Evolutionary conservation across 2,797 vertebrate genomes (phyloP).

Genomic region (Salarias fasciatus): DNA sequence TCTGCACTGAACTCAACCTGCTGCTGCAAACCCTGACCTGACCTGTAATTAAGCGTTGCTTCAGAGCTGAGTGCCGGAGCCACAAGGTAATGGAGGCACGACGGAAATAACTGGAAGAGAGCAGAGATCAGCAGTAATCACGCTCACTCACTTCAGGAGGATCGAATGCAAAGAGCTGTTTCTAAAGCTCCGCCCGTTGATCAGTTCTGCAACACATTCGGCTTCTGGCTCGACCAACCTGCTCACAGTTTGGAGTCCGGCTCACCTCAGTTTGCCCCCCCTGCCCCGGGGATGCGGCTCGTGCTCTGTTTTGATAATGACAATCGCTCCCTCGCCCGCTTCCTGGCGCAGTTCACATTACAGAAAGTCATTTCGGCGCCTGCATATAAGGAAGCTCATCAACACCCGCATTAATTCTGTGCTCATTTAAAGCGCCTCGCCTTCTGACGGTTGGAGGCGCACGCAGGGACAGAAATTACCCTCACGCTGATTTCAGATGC

Average conservation of each 20-base stretch:
- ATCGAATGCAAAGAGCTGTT: no score
- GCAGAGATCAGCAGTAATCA: neutral
- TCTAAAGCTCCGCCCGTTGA: neutral
- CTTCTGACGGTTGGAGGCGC: conserved; percentile 2
- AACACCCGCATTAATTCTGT: neutral
- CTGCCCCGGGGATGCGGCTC: no score
- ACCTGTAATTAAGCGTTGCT: neutral
- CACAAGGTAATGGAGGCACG: neutral
- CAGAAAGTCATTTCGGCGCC: neutral
- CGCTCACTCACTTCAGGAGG: neutral
- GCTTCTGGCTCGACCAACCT: neutral
- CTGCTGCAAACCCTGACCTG: neutral
- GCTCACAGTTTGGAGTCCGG: neutral
- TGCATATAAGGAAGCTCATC: conserved; percentile 1
- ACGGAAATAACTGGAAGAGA: neutral
- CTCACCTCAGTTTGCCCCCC: neutral
- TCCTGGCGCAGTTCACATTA: no score
- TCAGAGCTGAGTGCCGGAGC: neutral
- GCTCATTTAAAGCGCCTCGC: conserved; percentile 13
- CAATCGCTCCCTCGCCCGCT: neutral
- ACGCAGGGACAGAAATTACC: conserved; percentile 13
- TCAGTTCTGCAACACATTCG: neutral
- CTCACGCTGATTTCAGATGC: conserved; percentile 37
- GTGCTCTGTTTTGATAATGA: neutral
- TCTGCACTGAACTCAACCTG: no score